Evolutionary conservation across 30 jellyfish, hydroid and myxozoan species (phyloP).

Genomic region (Aurelia coerulea): DNA sequence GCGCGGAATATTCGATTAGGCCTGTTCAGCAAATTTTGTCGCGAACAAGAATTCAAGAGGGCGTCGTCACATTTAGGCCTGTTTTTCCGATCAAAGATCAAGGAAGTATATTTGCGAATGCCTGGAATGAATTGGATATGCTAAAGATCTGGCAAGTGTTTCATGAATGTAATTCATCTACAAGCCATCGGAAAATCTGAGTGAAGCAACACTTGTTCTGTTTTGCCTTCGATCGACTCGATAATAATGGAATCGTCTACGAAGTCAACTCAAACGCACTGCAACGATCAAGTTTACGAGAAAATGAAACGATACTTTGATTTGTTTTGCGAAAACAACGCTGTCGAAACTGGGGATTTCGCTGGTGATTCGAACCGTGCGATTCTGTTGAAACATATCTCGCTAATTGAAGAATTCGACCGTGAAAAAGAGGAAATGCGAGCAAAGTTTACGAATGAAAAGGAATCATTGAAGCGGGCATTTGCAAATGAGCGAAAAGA

Average conservation of each 20-base stretch:
- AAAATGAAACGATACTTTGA: constrained; percentile 34
- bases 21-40: background rate
- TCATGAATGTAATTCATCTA: background rate
- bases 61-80: constrained; percentile 3
- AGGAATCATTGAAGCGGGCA: constrained; percentile 71
- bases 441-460: constrained; percentile 58
- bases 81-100: constrained; percentile 3
- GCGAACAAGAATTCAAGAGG: no score
- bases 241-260: background rate
- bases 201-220: no score
- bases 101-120: background rate
- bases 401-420: constrained; percentile 75
- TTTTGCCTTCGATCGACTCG: no score
- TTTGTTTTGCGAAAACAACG: constrained; percentile 40
- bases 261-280: constrained; percentile 17
- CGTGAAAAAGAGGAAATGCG: constrained; percentile 76
- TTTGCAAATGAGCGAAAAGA: constrained; percentile 84
- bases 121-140: background rate
- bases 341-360: background rate
- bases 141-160: background rate
- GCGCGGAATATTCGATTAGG: background rate
- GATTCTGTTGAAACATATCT: constrained; percentile 56
- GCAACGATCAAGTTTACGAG: constrained; percentile 36
- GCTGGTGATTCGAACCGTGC: constrained; percentile 43
- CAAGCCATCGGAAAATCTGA: no score